These are phyloP conservation scores for Nerophis ophidion DNA, from an alignment of 2,113 vertebrate genomes.

Conservation along the genomic window DNA sequence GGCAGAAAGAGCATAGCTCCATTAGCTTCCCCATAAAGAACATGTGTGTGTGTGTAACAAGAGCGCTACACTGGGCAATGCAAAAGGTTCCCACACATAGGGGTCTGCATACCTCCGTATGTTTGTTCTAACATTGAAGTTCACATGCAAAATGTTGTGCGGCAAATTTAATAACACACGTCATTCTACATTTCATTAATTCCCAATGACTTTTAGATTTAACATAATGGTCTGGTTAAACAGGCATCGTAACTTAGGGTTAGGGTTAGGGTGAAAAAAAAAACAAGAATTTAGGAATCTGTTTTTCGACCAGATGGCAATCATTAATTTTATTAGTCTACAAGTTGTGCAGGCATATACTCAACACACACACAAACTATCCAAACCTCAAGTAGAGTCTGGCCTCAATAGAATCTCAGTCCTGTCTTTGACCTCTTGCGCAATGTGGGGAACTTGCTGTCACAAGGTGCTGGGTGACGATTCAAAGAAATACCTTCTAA, in stretches of 20 bases:
- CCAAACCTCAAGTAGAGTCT: constrained; percentile 1
- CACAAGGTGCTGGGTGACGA: constrained; percentile 64
- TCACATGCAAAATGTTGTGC: constrained; percentile 1
- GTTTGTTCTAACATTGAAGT: constrained; percentile 18
- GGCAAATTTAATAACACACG: background rate
- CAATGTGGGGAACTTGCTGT: constrained; percentile 31
- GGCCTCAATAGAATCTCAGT: constrained; percentile 16
- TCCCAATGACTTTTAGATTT: constrained; percentile 33
- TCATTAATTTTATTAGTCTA: constrained; percentile 66
- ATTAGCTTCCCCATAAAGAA: constrained; percentile 73
- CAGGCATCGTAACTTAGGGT: constrained; percentile 37
- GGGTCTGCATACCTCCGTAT: constrained; percentile 30
- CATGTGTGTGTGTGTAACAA: constrained; percentile 65
- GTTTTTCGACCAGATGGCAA: constrained; percentile 49
- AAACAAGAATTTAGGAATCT: constrained; percentile 49
- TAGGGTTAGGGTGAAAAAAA: too few relatives aligned
- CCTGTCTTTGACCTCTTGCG: constrained; percentile 26
- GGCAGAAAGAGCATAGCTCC: constrained; percentile 65
- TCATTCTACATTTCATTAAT: constrained; percentile 44
- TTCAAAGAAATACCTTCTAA: constrained; percentile 38
- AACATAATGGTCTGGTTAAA: constrained; percentile 30
- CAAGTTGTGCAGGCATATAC: constrained; percentile 45
- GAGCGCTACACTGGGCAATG: constrained; percentile 59
- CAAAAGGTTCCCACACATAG: constrained; percentile 50
- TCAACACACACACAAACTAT: background rate